A percentile compares a stretch with the other conserved stretches of the same genome.
Evolutionary conservation across 2,113 vertebrate genomes (phyloP).

Genomic region (Nycticorax nycticorax): DNA sequence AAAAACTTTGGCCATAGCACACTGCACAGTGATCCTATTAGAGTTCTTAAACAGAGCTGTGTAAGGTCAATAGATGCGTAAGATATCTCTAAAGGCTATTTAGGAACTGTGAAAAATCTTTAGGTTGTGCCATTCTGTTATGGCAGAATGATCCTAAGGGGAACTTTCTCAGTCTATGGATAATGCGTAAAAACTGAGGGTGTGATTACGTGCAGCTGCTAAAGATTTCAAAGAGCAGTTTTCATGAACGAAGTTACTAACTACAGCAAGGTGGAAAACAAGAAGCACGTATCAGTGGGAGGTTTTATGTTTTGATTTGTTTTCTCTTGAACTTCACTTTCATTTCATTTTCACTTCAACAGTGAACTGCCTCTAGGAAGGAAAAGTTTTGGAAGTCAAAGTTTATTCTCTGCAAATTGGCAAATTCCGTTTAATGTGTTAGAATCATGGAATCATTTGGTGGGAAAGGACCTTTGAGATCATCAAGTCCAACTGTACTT

Average conservation of each 20-base stretch:
- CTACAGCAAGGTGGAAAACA: not conserved
- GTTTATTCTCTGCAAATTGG: not conserved
- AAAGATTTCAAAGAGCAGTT: not conserved
- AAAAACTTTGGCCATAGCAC: not conserved
- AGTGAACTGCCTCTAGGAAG: not conserved
- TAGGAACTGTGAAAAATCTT: not conserved
- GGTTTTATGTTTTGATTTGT: not conserved
- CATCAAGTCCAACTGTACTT: no score
- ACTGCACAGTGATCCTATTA: not conserved
- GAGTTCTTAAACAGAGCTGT: not conserved
- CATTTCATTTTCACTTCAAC: not conserved
- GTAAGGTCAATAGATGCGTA: not conserved
- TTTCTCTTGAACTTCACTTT: not conserved
- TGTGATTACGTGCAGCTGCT: rapidly evolving
- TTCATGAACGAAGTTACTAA: not conserved
- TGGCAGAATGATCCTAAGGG: not conserved
- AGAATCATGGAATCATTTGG: no score
- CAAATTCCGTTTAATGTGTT: not conserved
- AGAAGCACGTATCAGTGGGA: rapidly evolving
- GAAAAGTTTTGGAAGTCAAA: not conserved
- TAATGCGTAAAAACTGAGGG: not conserved
- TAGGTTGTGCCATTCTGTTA: not conserved
- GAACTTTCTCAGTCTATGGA: not conserved
- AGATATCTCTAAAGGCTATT: not conserved
- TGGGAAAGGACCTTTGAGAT: no score